Percentiles rank a stretch among this genome's conserved stretches.
Conservation (phyloP, 2,888 invertebrate species). For the Acanthosepion esculentum region DNA sequence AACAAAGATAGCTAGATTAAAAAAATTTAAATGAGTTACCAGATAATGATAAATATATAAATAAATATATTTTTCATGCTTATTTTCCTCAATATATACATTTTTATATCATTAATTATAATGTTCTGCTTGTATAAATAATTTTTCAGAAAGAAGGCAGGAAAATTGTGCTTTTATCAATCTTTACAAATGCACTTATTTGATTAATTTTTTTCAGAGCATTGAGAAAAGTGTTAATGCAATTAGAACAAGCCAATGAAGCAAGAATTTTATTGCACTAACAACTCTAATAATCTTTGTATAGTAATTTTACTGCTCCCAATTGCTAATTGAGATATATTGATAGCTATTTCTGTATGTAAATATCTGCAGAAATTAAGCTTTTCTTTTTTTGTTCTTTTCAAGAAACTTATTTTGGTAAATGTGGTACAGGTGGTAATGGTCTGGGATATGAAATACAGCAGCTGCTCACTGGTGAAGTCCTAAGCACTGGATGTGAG, state of each 20-base stretch:
- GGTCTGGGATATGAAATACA: constrained; percentile 33
- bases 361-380: background rate
- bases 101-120: background rate
- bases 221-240: background rate
- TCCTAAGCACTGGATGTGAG: constrained; percentile 5
- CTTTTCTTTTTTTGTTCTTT: background rate
- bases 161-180: background rate
- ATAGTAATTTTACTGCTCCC: background rate
- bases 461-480: constrained; percentile 33
- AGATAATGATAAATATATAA: background rate
- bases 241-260: background rate
- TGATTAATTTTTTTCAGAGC: background rate
- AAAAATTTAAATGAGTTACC: background rate
- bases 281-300: too few species aligned
- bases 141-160: background rate
- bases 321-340: background rate
- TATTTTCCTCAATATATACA: background rate
- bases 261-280: background rate
- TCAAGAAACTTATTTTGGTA: background rate
- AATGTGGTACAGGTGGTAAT: constrained; percentile 1
- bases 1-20: background rate
- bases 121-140: background rate
- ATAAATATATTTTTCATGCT: background rate
- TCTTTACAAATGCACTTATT: background rate
- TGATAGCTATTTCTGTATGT: background rate